Percentiles rank a stretch among this genome's conserved stretches.
Evolutionary conservation across 2,888 invertebrate species (phyloP).

Genomic region (Brachyptera putata): DNA sequence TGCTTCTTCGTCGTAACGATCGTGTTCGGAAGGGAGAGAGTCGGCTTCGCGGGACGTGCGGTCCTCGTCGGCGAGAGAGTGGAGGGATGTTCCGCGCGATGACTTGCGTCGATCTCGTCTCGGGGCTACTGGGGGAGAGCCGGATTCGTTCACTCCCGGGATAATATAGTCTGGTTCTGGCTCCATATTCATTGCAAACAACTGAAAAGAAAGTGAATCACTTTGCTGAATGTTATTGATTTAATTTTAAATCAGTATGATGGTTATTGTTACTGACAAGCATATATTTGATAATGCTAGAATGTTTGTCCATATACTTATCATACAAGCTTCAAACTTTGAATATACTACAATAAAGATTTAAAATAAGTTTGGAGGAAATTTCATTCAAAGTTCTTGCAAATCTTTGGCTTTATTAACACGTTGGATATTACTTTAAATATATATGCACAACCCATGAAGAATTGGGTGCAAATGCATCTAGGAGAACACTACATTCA

Average conservation of each 20-base stretch:
- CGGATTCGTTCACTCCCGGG: constrained; percentile 34
- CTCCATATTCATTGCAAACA: constrained; percentile 27
- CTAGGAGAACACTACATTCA: too few relatives aligned
- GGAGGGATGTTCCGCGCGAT: constrained; percentile 50
- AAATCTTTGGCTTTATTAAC: too few relatives aligned
- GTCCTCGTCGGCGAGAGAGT: constrained; percentile 49
- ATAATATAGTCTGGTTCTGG: constrained; percentile 36
- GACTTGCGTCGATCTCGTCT: constrained; percentile 35
- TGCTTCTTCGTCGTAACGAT: constrained; percentile 39
- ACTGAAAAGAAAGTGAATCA: not conserved
- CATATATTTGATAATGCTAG: too few relatives aligned
- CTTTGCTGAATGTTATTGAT: not conserved
- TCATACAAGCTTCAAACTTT: too few relatives aligned
- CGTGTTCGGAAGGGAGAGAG: constrained; percentile 53
- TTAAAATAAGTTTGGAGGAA: too few relatives aligned
- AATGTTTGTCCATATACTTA: too few relatives aligned
- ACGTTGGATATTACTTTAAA: too few relatives aligned
- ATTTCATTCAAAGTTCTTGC: too few relatives aligned
- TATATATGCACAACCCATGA: too few relatives aligned
- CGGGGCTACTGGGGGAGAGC: constrained; percentile 37
- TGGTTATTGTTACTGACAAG: too few relatives aligned
- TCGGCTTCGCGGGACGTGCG: constrained; percentile 68
- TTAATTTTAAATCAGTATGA: not conserved
- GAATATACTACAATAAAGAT: too few relatives aligned
- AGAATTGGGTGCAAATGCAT: too few relatives aligned